Percentiles rank a stretch among this genome's conserved stretches.
phyloP scores from a whole-genome alignment of 2,888 invertebrate species.

The Ectobius pallidus region DNA sequence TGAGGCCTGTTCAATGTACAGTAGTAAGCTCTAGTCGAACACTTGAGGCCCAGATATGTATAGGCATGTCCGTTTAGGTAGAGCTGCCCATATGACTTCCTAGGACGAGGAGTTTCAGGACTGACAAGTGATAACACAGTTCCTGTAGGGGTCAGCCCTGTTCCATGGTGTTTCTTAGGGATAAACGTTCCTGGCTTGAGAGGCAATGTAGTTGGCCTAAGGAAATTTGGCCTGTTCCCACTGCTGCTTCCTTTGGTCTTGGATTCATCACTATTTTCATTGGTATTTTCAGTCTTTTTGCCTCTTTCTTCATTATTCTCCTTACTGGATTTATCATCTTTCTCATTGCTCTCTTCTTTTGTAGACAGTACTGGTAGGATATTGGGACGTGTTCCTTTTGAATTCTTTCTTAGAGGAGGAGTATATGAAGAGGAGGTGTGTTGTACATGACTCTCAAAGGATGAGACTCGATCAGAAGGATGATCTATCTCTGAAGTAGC shows the following conservation, averaged over 20 bases:
- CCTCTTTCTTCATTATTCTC: neutral
- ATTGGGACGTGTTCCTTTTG: constrained; percentile 10
- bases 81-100: constrained; percentile 87
- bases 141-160: constrained; percentile 71
- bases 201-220: constrained; percentile 81
- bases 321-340: neutral
- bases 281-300: constrained; percentile 6
- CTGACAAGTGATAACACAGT: constrained; percentile 80
- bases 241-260: constrained; percentile 10
- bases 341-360: constrained; percentile 2
- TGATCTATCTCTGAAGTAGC: neutral
- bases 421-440: neutral
- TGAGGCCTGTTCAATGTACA: constrained; percentile 93
- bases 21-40: constrained; percentile 88
- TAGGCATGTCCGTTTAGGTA: constrained; percentile 91
- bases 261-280: neutral
- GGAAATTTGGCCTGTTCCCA: constrained; percentile 62
- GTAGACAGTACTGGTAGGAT: neutral
- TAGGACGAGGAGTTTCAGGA: constrained; percentile 89
- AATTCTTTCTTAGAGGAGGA: constrained; percentile 3
- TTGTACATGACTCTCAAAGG: neutral
- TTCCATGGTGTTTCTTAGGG: constrained; percentile 80
- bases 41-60: constrained; percentile 88
- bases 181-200: constrained; percentile 84
- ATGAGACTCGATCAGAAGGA: neutral